Percentiles rank a stretch among this genome's conserved stretches.
These are phyloP conservation scores for Sebastiscus albofasciatus DNA, from an alignment of 2,797 vertebrate species.

Conservation along the genomic window DNA sequence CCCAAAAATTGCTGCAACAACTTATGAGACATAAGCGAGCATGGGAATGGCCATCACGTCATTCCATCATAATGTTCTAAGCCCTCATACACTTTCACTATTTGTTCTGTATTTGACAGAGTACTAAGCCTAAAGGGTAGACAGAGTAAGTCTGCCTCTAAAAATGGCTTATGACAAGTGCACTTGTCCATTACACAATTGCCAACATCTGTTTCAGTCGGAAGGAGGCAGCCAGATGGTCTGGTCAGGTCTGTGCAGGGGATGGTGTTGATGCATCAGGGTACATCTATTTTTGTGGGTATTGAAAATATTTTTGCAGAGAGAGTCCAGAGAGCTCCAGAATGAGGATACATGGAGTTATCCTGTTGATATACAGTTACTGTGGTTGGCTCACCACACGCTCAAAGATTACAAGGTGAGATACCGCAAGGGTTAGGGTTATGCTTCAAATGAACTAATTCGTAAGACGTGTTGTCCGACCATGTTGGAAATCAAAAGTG, in stretches of 20 bases:
- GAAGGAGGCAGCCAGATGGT: conserved; percentile 20
- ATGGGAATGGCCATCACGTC: background rate
- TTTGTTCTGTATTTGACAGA: background rate
- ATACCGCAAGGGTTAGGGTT: too few species aligned
- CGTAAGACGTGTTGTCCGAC: background rate
- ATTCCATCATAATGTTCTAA: background rate
- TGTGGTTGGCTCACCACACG: too few species aligned
- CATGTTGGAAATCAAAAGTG: background rate
- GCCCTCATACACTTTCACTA: background rate
- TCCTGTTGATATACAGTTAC: too few species aligned
- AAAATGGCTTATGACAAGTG: conserved; percentile 67
- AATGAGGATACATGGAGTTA: too few species aligned
- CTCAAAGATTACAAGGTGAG: too few species aligned
- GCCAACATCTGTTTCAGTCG: conserved; percentile 64
- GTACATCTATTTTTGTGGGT: background rate
- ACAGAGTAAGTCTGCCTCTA: conserved; percentile 50
- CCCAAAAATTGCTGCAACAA: background rate
- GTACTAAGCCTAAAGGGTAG: conserved; percentile 16
- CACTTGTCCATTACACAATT: conserved; percentile 68
- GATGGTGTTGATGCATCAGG: background rate
- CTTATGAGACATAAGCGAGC: background rate
- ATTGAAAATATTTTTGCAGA: too few species aligned
- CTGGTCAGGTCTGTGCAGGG: background rate
- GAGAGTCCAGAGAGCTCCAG: too few species aligned
- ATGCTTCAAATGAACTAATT: background rate